Conservation (phyloP, 2,113 vertebrate genomes). For the Scomber colias region DNA sequence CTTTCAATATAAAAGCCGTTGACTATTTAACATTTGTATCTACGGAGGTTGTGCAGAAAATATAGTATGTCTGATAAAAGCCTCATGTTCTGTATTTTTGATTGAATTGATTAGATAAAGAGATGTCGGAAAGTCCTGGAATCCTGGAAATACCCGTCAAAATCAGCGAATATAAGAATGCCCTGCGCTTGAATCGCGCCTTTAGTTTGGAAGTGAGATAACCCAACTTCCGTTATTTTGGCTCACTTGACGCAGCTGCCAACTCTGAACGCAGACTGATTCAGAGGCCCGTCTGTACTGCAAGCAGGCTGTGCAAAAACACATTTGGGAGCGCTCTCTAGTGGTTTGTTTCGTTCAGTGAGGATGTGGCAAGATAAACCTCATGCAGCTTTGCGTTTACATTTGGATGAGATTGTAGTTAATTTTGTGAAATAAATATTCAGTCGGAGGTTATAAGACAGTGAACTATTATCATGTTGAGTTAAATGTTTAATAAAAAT, state of each 20-base stretch:
- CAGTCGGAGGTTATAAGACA: neutral
- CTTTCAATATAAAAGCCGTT: conserved; percentile 58
- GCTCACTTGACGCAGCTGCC: conserved; percentile 8
- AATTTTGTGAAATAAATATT: neutral
- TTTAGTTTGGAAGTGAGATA: conserved; percentile 6
- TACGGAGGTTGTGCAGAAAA: neutral
- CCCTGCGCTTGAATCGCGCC: too few relatives aligned
- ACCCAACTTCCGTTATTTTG: neutral
- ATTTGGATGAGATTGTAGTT: neutral
- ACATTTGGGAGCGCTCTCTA: conserved; percentile 68
- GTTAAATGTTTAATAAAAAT: too few relatives aligned
- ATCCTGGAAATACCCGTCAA: neutral
- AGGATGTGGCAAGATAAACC: neutral
- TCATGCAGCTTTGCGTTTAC: neutral
- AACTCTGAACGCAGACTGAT: conserved; percentile 51
- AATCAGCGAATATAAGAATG: neutral
- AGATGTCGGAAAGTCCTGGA: neutral
- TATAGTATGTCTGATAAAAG: neutral
- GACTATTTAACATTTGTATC: accelerated
- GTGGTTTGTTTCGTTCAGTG: conserved; percentile 21
- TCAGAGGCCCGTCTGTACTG: conserved; percentile 33
- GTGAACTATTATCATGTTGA: neutral
- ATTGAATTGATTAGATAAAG: neutral
- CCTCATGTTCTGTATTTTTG: neutral
- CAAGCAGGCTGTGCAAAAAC: conserved; percentile 36